Base-by-base conservation (phyloP, 92 coral and sea anemone genomes). In the Paragorgia papillata region DNA sequence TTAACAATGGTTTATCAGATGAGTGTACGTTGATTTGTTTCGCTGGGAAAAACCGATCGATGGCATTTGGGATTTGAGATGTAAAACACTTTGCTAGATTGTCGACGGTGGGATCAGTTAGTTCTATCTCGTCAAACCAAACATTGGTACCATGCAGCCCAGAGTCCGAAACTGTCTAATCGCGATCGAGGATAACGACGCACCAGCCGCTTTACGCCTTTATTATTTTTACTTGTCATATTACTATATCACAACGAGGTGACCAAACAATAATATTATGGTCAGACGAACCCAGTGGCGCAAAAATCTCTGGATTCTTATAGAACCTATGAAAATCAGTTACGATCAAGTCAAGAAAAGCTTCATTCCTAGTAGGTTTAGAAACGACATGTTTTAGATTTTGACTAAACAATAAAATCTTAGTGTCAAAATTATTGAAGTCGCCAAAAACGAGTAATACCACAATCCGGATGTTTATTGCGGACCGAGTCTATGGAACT, bases 1-100 rank as follows among this genome's bases (percentile, higher is more conserved):
- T 83, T 17, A 83, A 60, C 83, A 83, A 76, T 10, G 83, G 79
- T 60, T 59, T 53, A 28, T 76, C 77, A 61, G 83, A 76, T 55
- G 56, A 58, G 48, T 75, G 64, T 34, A 28, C 35, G 31, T 69
- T 73, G n/a, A 73, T 32, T 27, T 35, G 62, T 53, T 73, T 73
- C 50, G 43, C 30, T 21, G 79, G 79, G n/a, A 73, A 73, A 31
- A 44, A 34, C 48, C 60, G 33, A 27, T 73, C 79, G 24, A 53
- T 20, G 10, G 79, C 64, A 56, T 56, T 73, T 24, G 46, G 27
- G 9, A 73, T 43, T 30, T 73, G 50, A 33, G 6, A 37, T 37
- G 79, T 53, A 34, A 54, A 73, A 41, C 19, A 56, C 15, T 53
- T 49, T 14, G 76, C 76, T 50, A 69, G 60, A 15, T 53, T 19